Evolutionary conservation across 2,888 invertebrate genomes (phyloP).

Genomic region (Thysanoteuthis rhombus): DNA sequence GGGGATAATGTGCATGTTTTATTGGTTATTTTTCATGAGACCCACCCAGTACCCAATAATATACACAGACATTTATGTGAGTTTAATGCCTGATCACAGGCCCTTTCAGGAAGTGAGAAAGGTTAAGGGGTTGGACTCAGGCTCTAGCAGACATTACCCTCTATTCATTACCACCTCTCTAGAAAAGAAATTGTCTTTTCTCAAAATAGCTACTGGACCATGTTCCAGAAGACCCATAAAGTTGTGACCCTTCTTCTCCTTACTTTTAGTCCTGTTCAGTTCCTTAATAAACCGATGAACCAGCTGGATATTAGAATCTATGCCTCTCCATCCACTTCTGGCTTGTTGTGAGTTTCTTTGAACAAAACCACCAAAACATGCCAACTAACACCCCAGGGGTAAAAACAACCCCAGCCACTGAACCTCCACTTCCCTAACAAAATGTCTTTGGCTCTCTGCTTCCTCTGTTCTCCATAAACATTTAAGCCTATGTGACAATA

Average conservation of each 20-base stretch:
- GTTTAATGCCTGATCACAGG: not conserved
- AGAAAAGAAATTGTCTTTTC: not conserved
- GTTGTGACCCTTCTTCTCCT: not conserved
- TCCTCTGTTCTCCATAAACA: not conserved
- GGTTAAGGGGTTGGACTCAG: not conserved
- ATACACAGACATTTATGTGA: conserved; percentile 12
- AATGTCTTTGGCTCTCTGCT: not conserved
- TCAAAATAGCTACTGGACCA: not conserved
- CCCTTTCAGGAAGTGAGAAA: not conserved
- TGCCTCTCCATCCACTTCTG: not conserved
- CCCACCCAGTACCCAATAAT: not conserved
- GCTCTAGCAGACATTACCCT: not conserved
- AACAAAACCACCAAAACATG: not conserved
- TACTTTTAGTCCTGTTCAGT: not conserved
- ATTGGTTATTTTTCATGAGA: not conserved
- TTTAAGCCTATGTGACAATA: not conserved
- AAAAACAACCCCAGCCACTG: not conserved
- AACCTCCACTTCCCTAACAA: not conserved
- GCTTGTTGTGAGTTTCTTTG: not conserved
- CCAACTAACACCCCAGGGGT: not conserved
- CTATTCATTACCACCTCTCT: not conserved
- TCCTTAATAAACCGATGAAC: not conserved
- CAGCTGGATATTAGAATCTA: not conserved
- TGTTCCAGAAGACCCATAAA: not conserved
- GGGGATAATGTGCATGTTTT: not conserved